phyloP scores from a whole-genome alignment of 2,797 vertebrate species.

The Florisuga fusca region DNA sequence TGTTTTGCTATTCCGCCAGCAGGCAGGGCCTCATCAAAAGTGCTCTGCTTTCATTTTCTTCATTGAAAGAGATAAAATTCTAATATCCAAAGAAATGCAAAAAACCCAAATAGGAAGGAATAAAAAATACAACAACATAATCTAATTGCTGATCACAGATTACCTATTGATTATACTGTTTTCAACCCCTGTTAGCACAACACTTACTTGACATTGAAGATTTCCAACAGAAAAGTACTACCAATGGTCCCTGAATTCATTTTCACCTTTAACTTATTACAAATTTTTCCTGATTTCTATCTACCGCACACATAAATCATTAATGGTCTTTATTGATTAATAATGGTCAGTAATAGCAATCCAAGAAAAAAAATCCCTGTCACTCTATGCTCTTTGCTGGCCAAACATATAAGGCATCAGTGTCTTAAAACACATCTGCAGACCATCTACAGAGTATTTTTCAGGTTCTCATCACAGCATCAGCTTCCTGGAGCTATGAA shows the following conservation, averaged over 20 bases:
- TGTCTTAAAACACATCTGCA: background rate
- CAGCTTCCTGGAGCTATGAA: background rate
- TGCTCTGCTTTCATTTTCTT: background rate
- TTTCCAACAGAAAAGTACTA: background rate
- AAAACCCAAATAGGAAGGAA: background rate
- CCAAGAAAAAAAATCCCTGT: background rate
- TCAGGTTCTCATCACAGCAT: background rate
- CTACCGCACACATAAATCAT: background rate
- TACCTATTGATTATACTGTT: rapidly evolving
- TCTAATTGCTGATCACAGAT: background rate
- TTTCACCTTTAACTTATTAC: background rate
- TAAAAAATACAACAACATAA: background rate
- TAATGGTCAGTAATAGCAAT: background rate
- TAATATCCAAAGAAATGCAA: background rate
- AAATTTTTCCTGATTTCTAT: background rate
- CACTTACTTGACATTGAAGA: background rate
- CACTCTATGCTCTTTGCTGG: background rate
- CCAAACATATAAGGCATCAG: background rate
- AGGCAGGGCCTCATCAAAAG: background rate
- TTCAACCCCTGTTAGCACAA: background rate
- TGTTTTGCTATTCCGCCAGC: background rate
- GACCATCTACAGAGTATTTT: background rate
- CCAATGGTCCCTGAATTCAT: background rate
- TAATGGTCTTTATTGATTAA: background rate
- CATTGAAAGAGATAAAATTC: background rate